phyloP scores from a whole-genome alignment of 2,888 invertebrate genomes.

The Cryptops parisi region DNA sequence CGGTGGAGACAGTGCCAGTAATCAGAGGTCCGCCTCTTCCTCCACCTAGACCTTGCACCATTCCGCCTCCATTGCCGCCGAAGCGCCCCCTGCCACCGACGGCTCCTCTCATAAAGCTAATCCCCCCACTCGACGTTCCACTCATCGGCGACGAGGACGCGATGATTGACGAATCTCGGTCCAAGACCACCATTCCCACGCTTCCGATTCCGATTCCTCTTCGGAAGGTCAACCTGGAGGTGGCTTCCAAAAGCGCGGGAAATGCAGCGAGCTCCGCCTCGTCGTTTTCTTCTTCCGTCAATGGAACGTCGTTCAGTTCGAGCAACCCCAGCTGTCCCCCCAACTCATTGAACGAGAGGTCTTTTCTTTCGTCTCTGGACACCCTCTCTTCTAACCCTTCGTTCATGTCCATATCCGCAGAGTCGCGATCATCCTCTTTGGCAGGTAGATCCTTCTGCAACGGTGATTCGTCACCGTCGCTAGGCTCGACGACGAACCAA shows the following conservation, averaged over 20 bases:
- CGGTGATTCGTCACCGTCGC: neutral
- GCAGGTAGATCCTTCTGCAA: neutral
- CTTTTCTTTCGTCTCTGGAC: neutral
- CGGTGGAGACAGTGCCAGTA: neutral
- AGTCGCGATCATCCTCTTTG: neutral
- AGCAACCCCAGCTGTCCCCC: neutral
- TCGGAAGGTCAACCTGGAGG: neutral
- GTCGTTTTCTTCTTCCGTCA: neutral
- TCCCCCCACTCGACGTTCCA: neutral
- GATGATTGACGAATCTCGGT: neutral
- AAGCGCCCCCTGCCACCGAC: neutral
- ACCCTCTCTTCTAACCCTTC: no score
- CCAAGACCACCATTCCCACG: neutral
- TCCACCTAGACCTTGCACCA: constrained; percentile 10
- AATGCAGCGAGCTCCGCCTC: neutral
- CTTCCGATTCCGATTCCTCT: constrained; percentile 17
- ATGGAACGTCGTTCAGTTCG: neutral
- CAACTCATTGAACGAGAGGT: neutral
- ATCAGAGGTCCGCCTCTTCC: constrained; percentile 13
- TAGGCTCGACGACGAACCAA: neutral
- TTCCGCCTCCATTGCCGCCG: constrained; percentile 16
- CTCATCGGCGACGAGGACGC: neutral
- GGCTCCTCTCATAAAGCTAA: neutral
- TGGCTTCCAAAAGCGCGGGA: neutral
- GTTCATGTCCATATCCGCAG: neutral